Evolutionary conservation across 2,888 invertebrate genomes (phyloP).

Genomic region (Mongoloraphidia duomilia): DNA sequence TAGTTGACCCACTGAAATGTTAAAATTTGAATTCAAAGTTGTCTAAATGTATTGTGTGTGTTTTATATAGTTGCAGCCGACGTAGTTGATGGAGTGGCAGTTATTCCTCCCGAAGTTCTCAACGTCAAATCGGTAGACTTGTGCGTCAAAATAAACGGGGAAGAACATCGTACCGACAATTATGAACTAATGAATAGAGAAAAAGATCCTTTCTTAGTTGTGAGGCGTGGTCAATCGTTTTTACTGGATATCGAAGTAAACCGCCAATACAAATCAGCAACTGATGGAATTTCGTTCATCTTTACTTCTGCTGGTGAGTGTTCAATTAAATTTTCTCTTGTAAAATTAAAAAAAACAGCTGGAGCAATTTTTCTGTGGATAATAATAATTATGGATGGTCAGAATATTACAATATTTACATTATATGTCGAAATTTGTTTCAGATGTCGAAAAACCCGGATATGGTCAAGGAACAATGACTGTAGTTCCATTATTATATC

Average conservation of each 20-base stretch:
- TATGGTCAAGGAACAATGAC: slow-evolving; percentile 69
- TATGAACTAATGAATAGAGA: slow-evolving; percentile 56
- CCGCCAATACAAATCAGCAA: slow-evolving; percentile 54
- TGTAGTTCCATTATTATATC: slow-evolving; percentile 54
- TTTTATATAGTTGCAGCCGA: slow-evolving; percentile 7
- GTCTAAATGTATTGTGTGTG: background rate
- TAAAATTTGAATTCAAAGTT: too few species aligned
- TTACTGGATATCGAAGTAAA: slow-evolving; percentile 55
- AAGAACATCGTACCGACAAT: slow-evolving; percentile 60
- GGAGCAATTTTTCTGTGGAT: too few species aligned
- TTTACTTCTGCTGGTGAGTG: slow-evolving; percentile 57
- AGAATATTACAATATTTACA: background rate
- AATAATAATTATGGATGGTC: too few species aligned
- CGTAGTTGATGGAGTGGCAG: slow-evolving; percentile 15
- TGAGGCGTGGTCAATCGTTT: slow-evolving; percentile 75
- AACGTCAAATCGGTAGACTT: slow-evolving; percentile 60
- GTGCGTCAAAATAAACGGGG: slow-evolving; percentile 57
- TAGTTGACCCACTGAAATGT: too few species aligned
- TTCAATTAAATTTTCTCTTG: background rate
- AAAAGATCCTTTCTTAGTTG: slow-evolving; percentile 46
- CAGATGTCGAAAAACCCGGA: slow-evolving; percentile 61
- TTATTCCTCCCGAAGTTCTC: slow-evolving; percentile 39
- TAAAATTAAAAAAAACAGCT: too few species aligned
- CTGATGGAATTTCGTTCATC: slow-evolving; percentile 71
- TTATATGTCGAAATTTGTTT: slow-evolving; percentile 11